Evolutionary conservation across 1,140 invertebrate genomes (phyloP), one percentile per base, ranked within the genome.

Genomic region (Druon quercuslanigerum): DNA sequence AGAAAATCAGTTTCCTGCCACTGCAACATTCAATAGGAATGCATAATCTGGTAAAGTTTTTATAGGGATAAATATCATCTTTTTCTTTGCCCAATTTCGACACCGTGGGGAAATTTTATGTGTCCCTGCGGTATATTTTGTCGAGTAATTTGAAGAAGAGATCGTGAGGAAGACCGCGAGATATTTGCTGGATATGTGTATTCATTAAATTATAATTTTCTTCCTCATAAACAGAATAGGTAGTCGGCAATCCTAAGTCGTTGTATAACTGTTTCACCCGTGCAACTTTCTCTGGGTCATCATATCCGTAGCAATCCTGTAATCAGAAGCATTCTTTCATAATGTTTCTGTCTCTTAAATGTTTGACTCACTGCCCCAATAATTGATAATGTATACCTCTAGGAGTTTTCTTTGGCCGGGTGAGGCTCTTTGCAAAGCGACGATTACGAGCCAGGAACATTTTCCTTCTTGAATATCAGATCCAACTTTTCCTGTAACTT

Each of bases 381-480:
- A 46, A 46, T 11, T 20, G 51, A 51, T 52, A 54, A 70, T 60
- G 70, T 13, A 50, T 82, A 93, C 92, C 90, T 96, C 92, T 89
- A 99, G 93, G 19, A 97, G 91, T 87, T 95, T 91, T 82, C 92
- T 93, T 87, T 99, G 97, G 33, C 94, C 91, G 0, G 93, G 90
- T 82, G 93, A 94, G 51, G 95, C 96, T 77, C 94, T 93, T 88
- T 97, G 95, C 72, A 99, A 91, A 19, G 98, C 97, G 17, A 97
- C 95, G 16, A 98, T 96, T 16, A 96, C 94, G 20, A 99, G 92
- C 98, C 98, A 99, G 1, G 97, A 95, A 90, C 98, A 99, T 93
- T 99, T 99, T 46, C 97, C 97, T 83, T 98, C 97, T 90, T 96
- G 93, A 80, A 99, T 99, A 87, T 99, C 98, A 6, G 95, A 98